Conservation (phyloP, 1,140 invertebrate genomes). For the Philopotamus ludificatus region DNA sequence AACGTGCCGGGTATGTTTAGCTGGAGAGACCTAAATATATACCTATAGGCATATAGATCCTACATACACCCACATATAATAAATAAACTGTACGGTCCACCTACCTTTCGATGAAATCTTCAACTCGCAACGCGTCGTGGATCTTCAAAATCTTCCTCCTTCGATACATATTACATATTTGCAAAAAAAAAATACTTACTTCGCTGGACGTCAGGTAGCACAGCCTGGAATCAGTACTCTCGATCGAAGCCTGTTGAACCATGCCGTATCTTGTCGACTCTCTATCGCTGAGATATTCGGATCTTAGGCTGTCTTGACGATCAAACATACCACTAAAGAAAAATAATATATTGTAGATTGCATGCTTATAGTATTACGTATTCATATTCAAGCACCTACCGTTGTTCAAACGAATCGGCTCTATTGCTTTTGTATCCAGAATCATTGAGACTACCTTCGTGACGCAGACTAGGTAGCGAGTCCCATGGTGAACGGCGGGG, state of each 20-base stretch:
- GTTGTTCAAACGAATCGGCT: slow-evolving; percentile 81
- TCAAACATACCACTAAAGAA: slow-evolving; percentile 76
- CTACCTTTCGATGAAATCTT: neutral
- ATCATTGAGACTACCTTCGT: slow-evolving; percentile 79
- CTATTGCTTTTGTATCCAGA: slow-evolving; percentile 82
- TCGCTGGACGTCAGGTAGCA: slow-evolving; percentile 94
- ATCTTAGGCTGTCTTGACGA: slow-evolving; percentile 84
- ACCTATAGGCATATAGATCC: neutral
- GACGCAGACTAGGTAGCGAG: slow-evolving; percentile 75
- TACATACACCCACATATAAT: too few relatives aligned
- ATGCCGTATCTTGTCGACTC: slow-evolving; percentile 81
- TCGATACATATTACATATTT: neutral
- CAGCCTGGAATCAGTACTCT: slow-evolving; percentile 88
- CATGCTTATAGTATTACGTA: too few relatives aligned
- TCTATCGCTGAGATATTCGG: slow-evolving; percentile 86
- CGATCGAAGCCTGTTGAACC: slow-evolving; percentile 88
- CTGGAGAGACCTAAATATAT: neutral
- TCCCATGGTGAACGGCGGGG: slow-evolving; percentile 80
- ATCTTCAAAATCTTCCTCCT: neutral
- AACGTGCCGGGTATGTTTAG: neutral
- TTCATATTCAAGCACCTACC: slow-evolving; percentile 55
- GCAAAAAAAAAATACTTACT: slow-evolving; percentile 64
- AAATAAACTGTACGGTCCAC: too few relatives aligned
- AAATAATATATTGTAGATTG: too few relatives aligned
- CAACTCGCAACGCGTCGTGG: neutral